Conservation (phyloP, 1,140 invertebrate species). For the Anastrepha ludens region DNA sequence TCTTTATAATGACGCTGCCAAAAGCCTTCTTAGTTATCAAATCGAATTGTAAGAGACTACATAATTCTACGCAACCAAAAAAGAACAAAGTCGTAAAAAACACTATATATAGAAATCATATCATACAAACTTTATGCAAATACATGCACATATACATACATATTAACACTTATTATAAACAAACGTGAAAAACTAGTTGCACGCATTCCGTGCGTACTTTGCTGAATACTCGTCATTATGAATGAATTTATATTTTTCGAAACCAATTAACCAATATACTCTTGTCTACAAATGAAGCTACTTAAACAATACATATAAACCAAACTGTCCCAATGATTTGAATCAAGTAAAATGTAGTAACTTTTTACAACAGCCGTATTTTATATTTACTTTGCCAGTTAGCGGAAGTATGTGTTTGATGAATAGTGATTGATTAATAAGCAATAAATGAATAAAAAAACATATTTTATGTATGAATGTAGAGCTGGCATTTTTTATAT, state of each 20-base stretch:
- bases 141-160: not conserved
- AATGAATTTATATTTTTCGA: slow-evolving; percentile 20
- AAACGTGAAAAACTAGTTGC: slow-evolving; percentile 19
- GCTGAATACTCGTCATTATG: slow-evolving; percentile 9
- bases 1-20: not conserved
- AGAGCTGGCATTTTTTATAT: not conserved
- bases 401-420: slow-evolving; percentile 17
- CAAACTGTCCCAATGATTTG: slow-evolving; percentile 4
- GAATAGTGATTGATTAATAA: slow-evolving; percentile 39
- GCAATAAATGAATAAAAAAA: slow-evolving; percentile 9
- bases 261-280: not conserved
- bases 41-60: slow-evolving; percentile 40
- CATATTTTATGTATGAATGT: not conserved
- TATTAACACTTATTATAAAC: not conserved
- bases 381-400: not conserved
- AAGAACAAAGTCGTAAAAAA: slow-evolving; percentile 5
- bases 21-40: slow-evolving; percentile 27
- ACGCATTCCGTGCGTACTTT: not conserved
- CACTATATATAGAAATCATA: not conserved
- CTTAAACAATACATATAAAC: not conserved
- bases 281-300: not conserved
- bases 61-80: not conserved
- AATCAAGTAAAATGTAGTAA: not conserved
- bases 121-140: not conserved
- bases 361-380: slow-evolving; percentile 21